Conservation (phyloP, 2,888 invertebrate genomes). For the Rhogogaster chlorosoma region DNA sequence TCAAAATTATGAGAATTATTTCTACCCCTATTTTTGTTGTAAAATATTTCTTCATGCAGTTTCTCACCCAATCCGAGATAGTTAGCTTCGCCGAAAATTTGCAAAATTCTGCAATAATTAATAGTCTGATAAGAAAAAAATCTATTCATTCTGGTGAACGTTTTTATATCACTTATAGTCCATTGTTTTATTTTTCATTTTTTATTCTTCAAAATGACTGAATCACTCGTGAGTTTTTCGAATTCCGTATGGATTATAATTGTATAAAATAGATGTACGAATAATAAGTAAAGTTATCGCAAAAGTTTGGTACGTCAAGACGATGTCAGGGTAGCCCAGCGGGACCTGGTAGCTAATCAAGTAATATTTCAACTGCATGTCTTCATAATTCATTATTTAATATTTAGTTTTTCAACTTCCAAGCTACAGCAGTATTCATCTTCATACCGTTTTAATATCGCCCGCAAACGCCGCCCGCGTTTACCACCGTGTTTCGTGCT, state of each 20-base stretch:
- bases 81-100: background rate
- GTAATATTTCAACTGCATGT: conserved; percentile 53
- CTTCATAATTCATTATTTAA: conserved; percentile 64
- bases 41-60: background rate
- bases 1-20: too few species aligned
- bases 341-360: conserved; percentile 52
- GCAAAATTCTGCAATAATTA: background rate
- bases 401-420: conserved; percentile 66
- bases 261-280: background rate
- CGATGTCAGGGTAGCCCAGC: conserved; percentile 36
- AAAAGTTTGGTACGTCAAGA: conserved; percentile 34
- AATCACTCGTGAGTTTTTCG: background rate
- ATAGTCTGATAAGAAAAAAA: background rate
- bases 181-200: background rate
- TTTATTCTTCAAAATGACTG: background rate
- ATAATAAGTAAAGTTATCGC: conserved; percentile 16
- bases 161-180: background rate
- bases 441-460: conserved; percentile 71
- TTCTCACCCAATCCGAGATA: background rate
- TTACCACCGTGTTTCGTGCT: conserved; percentile 53
- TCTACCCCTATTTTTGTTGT: background rate
- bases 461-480: conserved; percentile 60
- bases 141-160: background rate
- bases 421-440: conserved; percentile 66
- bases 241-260: background rate